A percentile compares a stretch with the other conserved stretches of the same genome.
These are phyloP conservation scores for Sternotherus odoratus DNA, from an alignment of 2,797 vertebrate genomes.

Conservation along the genomic window DNA sequence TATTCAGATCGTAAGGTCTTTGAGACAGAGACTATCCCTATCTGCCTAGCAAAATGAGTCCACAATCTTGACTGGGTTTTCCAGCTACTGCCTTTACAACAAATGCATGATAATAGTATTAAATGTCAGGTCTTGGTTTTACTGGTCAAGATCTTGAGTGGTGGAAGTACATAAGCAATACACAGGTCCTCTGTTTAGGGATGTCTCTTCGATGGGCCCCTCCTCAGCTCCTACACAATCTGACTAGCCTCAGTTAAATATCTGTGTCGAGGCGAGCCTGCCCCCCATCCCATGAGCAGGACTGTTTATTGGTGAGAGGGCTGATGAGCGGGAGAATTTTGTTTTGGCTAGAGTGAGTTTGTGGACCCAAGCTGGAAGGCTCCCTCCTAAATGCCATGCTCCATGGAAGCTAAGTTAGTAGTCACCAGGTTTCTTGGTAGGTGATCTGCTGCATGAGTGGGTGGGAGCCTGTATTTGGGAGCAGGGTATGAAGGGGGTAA, in stretches of 20 bases:
- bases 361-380: not conserved
- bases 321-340: not conserved
- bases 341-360: not conserved
- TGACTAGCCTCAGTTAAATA: not conserved
- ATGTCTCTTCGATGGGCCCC: rapidly evolving
- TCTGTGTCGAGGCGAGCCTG: not conserved
- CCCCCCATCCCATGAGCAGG: not conserved
- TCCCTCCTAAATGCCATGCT: not conserved
- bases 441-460: not conserved
- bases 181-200: not conserved
- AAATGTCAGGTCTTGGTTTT: slow-evolving; percentile 5
- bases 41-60: not conserved
- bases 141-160: not conserved
- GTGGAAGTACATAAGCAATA: not conserved
- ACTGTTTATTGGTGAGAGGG: not conserved
- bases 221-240: not conserved
- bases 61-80: rapidly evolving
- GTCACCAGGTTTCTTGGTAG: not conserved
- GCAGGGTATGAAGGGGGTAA: rapidly evolving
- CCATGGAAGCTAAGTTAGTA: not conserved
- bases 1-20: not conserved
- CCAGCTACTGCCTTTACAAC: not conserved
- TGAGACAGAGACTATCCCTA: not conserved
- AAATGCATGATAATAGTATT: slow-evolving; percentile 2
- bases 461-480: not conserved